These are phyloP conservation scores for Colletes collaris DNA, from an alignment of 2,888 invertebrate species.

Conservation along the genomic window DNA sequence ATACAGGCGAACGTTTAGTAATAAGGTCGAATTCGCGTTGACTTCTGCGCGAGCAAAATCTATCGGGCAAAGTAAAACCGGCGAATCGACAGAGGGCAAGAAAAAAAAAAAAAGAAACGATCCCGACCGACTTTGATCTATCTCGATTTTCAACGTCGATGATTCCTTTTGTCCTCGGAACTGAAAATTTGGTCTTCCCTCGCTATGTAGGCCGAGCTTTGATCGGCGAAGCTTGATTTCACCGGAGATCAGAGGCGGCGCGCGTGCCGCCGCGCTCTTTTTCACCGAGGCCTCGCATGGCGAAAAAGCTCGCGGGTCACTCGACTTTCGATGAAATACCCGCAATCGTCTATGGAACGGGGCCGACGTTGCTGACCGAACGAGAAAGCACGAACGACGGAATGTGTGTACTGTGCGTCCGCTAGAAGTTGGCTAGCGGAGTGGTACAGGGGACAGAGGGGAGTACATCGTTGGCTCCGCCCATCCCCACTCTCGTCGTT, in stretches of 20 bases:
- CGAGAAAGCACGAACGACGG: conserved; percentile 10
- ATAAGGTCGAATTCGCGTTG: background rate
- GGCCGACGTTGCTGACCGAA: conserved; percentile 16
- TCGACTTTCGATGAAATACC: conserved; percentile 65
- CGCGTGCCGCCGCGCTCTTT: conserved; percentile 19
- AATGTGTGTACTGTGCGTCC: too few species aligned
- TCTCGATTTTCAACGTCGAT: conserved; percentile 50
- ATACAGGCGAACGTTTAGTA: too few species aligned
- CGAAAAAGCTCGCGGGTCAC: conserved; percentile 62
- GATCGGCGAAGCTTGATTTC: conserved; percentile 52
- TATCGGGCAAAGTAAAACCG: background rate
- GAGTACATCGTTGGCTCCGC: too few species aligned
- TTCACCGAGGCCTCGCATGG: conserved; percentile 13
- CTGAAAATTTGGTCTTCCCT: conserved; percentile 38
- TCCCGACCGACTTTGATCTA: conserved; percentile 40
- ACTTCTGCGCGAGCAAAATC: background rate
- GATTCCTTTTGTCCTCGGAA: conserved; percentile 51
- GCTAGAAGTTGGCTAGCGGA: too few species aligned
- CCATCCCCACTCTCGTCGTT: too few species aligned
- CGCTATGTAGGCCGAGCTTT: conserved; percentile 51
- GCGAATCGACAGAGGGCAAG: background rate
- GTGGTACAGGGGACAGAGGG: too few species aligned
- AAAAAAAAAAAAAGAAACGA: background rate
- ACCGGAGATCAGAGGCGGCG: conserved; percentile 35
- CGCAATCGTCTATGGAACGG: conserved; percentile 27